These are phyloP conservation scores for Channa striata DNA, from an alignment of 2,797 vertebrate species.

Conservation along the genomic window DNA sequence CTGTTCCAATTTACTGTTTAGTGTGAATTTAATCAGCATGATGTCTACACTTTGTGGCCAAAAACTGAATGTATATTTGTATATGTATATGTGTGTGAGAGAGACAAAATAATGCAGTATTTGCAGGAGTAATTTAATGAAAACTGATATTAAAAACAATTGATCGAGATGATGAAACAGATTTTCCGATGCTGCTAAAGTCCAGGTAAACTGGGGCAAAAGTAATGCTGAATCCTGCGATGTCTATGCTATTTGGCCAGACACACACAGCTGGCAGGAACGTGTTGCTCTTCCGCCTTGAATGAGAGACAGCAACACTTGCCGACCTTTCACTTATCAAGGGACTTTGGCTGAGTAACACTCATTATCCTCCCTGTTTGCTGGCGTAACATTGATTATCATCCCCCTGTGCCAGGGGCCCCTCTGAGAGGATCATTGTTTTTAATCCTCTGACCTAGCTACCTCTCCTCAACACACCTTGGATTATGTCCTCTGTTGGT, in stretches of 20 bases:
- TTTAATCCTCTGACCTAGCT: slow-evolving; percentile 82
- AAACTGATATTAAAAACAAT: slow-evolving; percentile 12
- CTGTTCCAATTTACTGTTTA: slow-evolving; percentile 36
- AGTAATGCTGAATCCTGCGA: slow-evolving; percentile 36
- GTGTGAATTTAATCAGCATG: slow-evolving; percentile 24
- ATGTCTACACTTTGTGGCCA: slow-evolving; percentile 36
- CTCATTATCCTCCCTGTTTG: slow-evolving; percentile 80
- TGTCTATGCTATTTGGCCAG: slow-evolving; percentile 1
- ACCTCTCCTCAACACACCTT: slow-evolving; percentile 80
- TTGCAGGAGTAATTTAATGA: slow-evolving; percentile 2
- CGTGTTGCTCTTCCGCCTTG: slow-evolving; percentile 18
- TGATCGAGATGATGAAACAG: slow-evolving; percentile 8
- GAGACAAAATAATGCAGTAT: slow-evolving; percentile 6
- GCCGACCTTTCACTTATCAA: slow-evolving; percentile 67
- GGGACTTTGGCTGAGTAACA: slow-evolving; percentile 70
- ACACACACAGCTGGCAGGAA: slow-evolving; percentile 37
- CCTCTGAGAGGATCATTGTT: slow-evolving; percentile 82
- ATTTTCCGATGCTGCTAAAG: slow-evolving; percentile 1
- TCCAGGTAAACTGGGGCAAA: slow-evolving; percentile 34
- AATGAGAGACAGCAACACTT: slow-evolving; percentile 42
- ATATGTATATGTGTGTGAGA: too few species aligned
- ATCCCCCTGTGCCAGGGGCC: slow-evolving; percentile 71
- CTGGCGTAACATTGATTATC: slow-evolving; percentile 80
- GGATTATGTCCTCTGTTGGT: slow-evolving; percentile 70
- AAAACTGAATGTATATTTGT: slow-evolving; percentile 32